Evolutionary conservation across 1,140 invertebrate species (phyloP).

Genomic region (Diprion similis): DNA sequence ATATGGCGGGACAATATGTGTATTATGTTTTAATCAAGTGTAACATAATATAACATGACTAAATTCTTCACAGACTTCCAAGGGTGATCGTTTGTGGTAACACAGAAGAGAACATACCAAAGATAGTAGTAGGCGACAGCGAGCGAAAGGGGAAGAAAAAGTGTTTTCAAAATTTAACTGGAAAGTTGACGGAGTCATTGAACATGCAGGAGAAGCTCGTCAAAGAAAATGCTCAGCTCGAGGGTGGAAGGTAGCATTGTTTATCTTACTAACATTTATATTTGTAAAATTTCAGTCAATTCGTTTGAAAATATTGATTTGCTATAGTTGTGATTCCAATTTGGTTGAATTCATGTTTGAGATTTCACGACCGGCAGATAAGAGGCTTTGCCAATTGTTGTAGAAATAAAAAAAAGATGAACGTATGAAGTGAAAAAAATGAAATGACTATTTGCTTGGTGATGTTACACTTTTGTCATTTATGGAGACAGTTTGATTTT

Average conservation of each 20-base stretch:
- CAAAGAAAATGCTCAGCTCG: slow-evolving; percentile 67
- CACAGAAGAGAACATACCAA: slow-evolving; percentile 49
- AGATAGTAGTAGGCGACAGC: slow-evolving; percentile 52
- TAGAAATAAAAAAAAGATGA: not conserved
- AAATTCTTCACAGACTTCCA: slow-evolving; percentile 40
- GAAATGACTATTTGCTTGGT: not conserved
- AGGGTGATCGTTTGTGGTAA: slow-evolving; percentile 52
- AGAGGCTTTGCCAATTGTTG: slow-evolving; percentile 8
- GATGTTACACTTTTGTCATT: slow-evolving; percentile 3
- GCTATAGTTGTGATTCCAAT: not conserved
- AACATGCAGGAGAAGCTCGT: slow-evolving; percentile 69
- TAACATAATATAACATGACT: too few species aligned
- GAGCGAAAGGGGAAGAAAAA: slow-evolving; percentile 33
- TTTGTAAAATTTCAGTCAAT: not conserved
- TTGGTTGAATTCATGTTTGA: not conserved
- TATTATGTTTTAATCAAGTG: too few species aligned
- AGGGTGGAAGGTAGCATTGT: slow-evolving; percentile 60
- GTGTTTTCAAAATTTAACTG: slow-evolving; percentile 53
- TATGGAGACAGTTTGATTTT: slow-evolving; percentile 1
- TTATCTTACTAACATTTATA: slow-evolving; percentile 4
- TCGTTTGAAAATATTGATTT: not conserved
- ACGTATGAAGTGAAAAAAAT: not conserved
- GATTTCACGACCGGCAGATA: not conserved
- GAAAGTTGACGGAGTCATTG: slow-evolving; percentile 65
- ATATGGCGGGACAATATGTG: too few species aligned